Percentiles rank a stretch among this genome's conserved stretches.
phyloP scores from a whole-genome alignment of 2,888 invertebrate species.

The Clitarchus hookeri region DNA sequence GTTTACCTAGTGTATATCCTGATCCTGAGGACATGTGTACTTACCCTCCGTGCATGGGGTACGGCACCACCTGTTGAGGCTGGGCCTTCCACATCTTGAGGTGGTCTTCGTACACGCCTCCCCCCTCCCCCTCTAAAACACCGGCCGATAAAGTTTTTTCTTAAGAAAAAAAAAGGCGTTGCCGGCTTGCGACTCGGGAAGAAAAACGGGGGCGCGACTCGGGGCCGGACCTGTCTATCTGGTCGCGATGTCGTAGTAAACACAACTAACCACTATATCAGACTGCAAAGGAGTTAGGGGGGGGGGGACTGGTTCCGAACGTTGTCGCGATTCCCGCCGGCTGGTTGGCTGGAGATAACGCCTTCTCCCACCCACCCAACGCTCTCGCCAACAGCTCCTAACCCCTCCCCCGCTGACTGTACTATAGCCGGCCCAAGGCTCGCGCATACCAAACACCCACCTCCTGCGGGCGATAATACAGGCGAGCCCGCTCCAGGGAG shows the following conservation, averaged over 20 bases:
- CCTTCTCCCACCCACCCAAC: background rate
- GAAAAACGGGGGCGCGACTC: background rate
- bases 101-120: background rate
- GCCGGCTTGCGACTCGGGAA: too few relatives aligned
- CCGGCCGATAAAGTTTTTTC: background rate
- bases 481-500: too few relatives aligned
- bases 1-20: too few relatives aligned
- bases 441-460: too few relatives aligned
- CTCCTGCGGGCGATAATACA: too few relatives aligned
- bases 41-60: background rate
- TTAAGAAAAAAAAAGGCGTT: too few relatives aligned
- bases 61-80: background rate
- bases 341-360: constrained; percentile 14
- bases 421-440: too few relatives aligned
- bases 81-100: background rate
- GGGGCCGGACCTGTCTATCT: background rate
- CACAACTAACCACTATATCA: constrained; percentile 9
- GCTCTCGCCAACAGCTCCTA: background rate
- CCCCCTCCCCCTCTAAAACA: background rate
- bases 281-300: too few relatives aligned
- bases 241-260: constrained; percentile 8
- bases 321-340: background rate
- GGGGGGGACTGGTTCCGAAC: background rate
- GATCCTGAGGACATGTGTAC: background rate
- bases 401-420: background rate